phyloP scores from a whole-genome alignment of 2,113 vertebrate genomes.

The Onychorhynchus coronatus region DNA sequence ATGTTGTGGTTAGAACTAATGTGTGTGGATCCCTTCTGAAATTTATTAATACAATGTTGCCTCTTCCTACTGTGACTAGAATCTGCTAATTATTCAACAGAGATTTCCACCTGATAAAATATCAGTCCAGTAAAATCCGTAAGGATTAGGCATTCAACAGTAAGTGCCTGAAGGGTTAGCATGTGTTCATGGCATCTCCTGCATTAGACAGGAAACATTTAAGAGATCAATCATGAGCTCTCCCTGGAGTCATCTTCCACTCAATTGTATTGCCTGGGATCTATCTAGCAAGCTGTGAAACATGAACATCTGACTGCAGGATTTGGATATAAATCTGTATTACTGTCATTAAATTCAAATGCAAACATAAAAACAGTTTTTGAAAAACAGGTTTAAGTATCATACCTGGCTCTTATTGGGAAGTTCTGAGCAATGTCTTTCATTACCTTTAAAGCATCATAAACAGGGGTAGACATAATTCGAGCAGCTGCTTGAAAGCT shows the following conservation, averaged over 20 bases:
- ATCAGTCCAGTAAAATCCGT: background rate
- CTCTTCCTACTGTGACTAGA: background rate
- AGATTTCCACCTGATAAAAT: background rate
- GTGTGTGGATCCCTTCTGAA: rapidly evolving
- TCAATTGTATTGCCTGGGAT: background rate
- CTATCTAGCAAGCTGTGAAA: background rate
- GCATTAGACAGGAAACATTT: background rate
- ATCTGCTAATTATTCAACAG: background rate
- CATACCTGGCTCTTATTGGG: constrained; percentile 92
- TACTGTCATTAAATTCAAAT: background rate
- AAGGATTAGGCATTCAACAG: background rate
- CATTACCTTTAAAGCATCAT: constrained; percentile 90
- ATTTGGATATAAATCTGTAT: background rate
- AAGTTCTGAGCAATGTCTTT: constrained; percentile 94
- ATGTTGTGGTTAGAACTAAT: background rate
- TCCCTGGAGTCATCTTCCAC: background rate
- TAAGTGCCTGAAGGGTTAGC: background rate
- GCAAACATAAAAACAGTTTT: background rate
- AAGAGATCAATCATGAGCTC: background rate
- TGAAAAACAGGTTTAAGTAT: background rate
- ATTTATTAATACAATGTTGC: background rate
- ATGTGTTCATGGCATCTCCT: background rate
- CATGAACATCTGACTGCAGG: background rate
- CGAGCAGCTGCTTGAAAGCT: constrained; percentile 93
- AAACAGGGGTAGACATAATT: constrained; percentile 85